Base-by-base conservation (phyloP, 2,797 vertebrate genomes). In the Muraenolepis orangiensis region DNA sequence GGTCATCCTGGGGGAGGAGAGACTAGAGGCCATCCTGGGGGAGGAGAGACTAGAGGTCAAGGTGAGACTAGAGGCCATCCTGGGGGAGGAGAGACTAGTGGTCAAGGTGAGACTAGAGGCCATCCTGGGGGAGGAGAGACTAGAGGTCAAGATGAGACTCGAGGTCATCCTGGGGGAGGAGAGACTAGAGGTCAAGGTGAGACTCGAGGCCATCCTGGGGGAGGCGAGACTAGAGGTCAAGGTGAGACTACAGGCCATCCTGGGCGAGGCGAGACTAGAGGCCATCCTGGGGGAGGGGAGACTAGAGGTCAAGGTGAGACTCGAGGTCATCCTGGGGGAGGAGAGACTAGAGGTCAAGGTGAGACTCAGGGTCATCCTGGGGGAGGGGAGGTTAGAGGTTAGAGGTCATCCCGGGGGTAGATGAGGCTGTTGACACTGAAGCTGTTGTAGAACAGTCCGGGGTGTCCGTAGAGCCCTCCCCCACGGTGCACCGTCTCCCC, bases 181-280 rank as follows among this genome's bases (percentile, higher is more conserved):
- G n/a, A n/a, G n/a, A 38, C 4, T 6, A 11, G 10, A 6, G 36
- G 36, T 38, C 12, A 38, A 6, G 42, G 42, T 20, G 12, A 4
- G 42, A n/a, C n/a, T 51, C 42, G 1, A 34, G 0, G 2, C 31
- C 14, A 82, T 38, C 7, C 10, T 38, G 7, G n/a, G 51, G 51
- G 46, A 23, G 46, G 4, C 18, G 16, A n/a, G 46, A 5, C 18
- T 1, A 38, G 36, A n/a, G 40, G 40, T 14, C n/a, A n/a, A n/a
- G n/a, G n/a, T n/a, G n/a, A n/a, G n/a, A n/a, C n/a, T 95, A 99
- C 83, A 97, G 93, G 83, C 99, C 98, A n/a, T 99, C 98, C 77
- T 96, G 84, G 10, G 96, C 10, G 12, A 16, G 42, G 42, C 7
- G 4, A 7, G 42, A n/a, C n/a, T n/a, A n/a, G n/a, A n/a, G n/a